These are phyloP conservation scores for Artemia franciscana DNA, from an alignment of 1,140 invertebrate genomes.

Conservation along the genomic window DNA sequence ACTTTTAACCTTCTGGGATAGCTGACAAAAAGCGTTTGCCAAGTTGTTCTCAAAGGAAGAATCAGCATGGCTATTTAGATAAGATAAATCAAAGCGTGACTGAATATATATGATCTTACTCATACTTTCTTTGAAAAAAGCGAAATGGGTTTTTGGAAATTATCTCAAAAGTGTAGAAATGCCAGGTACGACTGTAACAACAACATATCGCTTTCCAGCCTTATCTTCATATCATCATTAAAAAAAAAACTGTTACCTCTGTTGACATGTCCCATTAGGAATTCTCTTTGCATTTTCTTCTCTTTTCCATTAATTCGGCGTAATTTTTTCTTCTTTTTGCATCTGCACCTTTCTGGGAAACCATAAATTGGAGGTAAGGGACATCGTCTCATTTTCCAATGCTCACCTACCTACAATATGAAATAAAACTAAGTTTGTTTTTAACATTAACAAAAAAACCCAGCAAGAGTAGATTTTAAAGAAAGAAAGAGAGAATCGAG, in stretches of 20 bases:
- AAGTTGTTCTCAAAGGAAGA: too few species aligned
- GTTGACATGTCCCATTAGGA: slow-evolving; percentile 7
- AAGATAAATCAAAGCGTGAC: too few species aligned
- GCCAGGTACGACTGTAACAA: too few species aligned
- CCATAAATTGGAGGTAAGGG: background rate
- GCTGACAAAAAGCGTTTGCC: too few species aligned
- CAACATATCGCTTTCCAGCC: too few species aligned
- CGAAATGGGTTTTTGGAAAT: too few species aligned
- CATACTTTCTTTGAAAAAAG: too few species aligned
- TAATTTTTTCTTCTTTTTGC: background rate
- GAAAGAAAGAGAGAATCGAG: slow-evolving; percentile 16
- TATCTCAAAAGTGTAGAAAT: too few species aligned
- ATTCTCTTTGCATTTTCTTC: slow-evolving; percentile 3
- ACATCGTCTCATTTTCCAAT: background rate
- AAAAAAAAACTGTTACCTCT: slow-evolving; percentile 6
- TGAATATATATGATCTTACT: too few species aligned
- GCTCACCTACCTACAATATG: background rate
- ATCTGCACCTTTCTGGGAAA: background rate
- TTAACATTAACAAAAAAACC: background rate
- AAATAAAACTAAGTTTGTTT: background rate
- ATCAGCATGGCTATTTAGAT: too few species aligned
- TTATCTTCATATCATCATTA: background rate
- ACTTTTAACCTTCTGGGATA: too few species aligned
- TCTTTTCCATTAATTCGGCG: background rate
- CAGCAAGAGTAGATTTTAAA: slow-evolving; percentile 8